Percentiles rank a stretch among this genome's conserved stretches.
phyloP scores from a whole-genome alignment of 2,113 vertebrate genomes.

The Chaetodon trifascialis region DNA sequence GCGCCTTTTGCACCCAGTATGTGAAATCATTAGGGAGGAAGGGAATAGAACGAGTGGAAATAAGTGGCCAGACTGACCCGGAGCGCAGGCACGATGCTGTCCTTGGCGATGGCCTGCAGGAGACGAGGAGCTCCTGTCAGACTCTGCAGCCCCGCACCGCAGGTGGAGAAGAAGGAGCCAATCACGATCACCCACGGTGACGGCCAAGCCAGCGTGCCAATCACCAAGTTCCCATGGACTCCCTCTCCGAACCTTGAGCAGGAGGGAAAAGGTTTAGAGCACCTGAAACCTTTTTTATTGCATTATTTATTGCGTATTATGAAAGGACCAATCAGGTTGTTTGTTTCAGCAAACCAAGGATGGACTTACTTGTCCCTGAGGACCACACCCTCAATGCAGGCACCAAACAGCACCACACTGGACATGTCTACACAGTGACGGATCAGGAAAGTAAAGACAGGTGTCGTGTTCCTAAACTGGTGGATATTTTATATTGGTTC shows the following conservation, averaged over 20 bases:
- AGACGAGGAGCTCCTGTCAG: conserved; percentile 96
- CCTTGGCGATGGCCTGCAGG: conserved; percentile 94
- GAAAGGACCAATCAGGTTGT: background rate
- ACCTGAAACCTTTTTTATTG: background rate
- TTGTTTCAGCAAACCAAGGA: background rate
- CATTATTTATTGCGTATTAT: background rate
- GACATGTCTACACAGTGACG: conserved; percentile 88
- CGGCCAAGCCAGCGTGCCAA: conserved; percentile 95
- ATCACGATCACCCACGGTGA: conserved; percentile 98
- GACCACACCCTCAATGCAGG: conserved; percentile 95
- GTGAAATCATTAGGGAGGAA: background rate
- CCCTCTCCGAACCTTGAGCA: conserved; percentile 92
- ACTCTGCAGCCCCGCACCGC: conserved; percentile 96
- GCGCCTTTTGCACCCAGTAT: background rate
- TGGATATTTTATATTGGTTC: background rate
- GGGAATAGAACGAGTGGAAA: background rate
- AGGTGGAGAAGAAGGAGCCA: conserved; percentile 98
- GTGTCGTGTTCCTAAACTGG: background rate
- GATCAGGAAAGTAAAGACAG: conserved; percentile 79
- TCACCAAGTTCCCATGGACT: conserved; percentile 95
- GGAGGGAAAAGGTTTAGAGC: background rate
- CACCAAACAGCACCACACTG: conserved; percentile 92
- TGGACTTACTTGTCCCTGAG: conserved; percentile 94
- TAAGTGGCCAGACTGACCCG: conserved; percentile 83
- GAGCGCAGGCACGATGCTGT: conserved; percentile 95